Evolutionary conservation across 1,140 invertebrate species (phyloP), one percentile per base, ranked within the genome.

Genomic region (Brachionus rubens): DNA sequence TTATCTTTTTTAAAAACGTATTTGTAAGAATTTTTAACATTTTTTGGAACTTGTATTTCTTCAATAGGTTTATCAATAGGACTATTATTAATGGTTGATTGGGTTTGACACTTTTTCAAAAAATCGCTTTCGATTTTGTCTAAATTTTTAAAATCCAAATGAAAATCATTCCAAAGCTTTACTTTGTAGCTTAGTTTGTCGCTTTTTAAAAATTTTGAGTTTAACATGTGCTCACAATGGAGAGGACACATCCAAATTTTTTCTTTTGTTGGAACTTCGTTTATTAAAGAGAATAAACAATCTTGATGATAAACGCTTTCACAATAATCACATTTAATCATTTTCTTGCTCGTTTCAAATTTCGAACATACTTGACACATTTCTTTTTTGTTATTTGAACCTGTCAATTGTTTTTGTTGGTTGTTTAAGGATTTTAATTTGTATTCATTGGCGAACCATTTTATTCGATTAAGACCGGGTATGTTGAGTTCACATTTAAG

Each of bases 161-260:
- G 36, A 65, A 65, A 65, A 5, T 65, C 19, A 28, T 65, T 65
- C 68, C 68, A 72, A 6, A 72, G 46, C 12, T 48, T 50, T n/a
- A 50, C 36, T 36, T 33, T 28, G 16, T 54, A 26, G 40, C 46
- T 72, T 1, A 75, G 33, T n/a, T 59, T 54, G 7, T 41, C n/a
- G 3, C 30, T 75, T 43, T 47, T 41, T 28, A 75, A 19, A 43
- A 75, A 59, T 33, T 59, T 43, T 9, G 6, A 14, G 19, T 54
- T 30, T 28, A 75, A 30, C 7, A 75, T 10, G 19, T 46, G 91
- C 85, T 97, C 92, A 1, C 92, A 89, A 86, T 98, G 95, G 85
- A 93, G 92, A 0, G 94, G 94, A 85, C 95, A 98, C 93, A 97
- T 96, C 94, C 94, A 98, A 24, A 81, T 77, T 3, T 78, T 76